Percentiles rank a stretch among this genome's conserved stretches.
Evolutionary conservation across 2,113 vertebrate genomes (phyloP).

Genomic region (Sapayoa aenigma): DNA sequence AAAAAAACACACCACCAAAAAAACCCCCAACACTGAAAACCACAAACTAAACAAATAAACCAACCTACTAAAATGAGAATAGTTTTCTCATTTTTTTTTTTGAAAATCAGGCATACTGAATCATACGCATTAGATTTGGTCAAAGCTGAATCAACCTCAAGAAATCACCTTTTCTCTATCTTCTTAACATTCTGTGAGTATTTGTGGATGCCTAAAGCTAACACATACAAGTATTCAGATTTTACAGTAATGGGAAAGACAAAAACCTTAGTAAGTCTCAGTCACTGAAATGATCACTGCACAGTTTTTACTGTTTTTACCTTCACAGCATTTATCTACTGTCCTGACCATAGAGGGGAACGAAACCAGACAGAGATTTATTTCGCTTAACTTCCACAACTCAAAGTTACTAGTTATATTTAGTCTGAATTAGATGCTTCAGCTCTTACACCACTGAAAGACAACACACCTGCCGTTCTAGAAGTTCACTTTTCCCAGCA

Average conservation of each 20-base stretch:
- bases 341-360: neutral
- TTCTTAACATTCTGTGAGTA: neutral
- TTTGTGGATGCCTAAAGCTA: neutral
- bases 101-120: neutral
- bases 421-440: neutral
- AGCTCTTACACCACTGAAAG: neutral
- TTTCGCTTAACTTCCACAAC: neutral
- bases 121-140: neutral
- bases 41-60: neutral
- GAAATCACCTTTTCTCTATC: neutral
- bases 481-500: neutral
- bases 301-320: neutral
- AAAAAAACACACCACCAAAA: neutral
- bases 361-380: neutral
- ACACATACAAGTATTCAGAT: neutral
- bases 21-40: rapidly evolving
- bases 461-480: neutral
- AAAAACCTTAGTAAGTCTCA: neutral
- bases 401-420: neutral
- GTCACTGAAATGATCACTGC: neutral
- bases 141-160: neutral
- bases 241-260: neutral
- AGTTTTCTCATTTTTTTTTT: neutral
- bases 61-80: neutral
- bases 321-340: neutral